Base-by-base conservation (phyloP, 2,113 vertebrate species). In the Nerophis ophidion region DNA sequence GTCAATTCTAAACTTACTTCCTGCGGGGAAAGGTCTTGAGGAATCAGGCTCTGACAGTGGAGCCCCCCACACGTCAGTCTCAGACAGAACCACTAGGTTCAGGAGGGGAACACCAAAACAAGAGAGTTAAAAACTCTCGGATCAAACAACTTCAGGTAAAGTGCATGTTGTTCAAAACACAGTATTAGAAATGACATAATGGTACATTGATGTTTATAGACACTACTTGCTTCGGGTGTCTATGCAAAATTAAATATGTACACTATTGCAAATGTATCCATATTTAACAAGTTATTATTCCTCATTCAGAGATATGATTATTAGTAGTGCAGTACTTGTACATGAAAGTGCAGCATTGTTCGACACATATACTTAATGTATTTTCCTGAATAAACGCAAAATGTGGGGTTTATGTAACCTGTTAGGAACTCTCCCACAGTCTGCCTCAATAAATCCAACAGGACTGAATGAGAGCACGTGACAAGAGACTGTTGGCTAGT, bases 11-110 rank as follows among this genome's bases (percentile, higher is more conserved):
- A 82, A 96, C 95, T 98, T 95, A 99, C 97, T 94, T 94, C 95
- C 97, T 82, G 92, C 89, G 63, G 97, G 93, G 81, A 96, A 97
- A 71, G 92, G 81, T 84, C 90, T 92, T 7, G 94, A 88, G 72
- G 93, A 93, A 71, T 97, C 92, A 10, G 85, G 62, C 64, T 87
- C 89, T 75, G 90, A 88, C 68, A 92, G 88, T 81, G 88, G 75
- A n/a, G 87, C 79, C 36, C 93, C 93, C 97, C 96, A 99, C 63
- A 93, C 92, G 80, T 96, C 95, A n/a, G 93, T 89, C 82, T 95
- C 93, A 77, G 93, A 93, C 71, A 94, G 82, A 78, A 89, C 70
- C 85, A 79, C 96, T 98, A 77, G 44, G 75, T 82, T 82, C 68
- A 71, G 68, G 78, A 74, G 56, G 78, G 74, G 67, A 83, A 81